Evolutionary conservation across 2,797 vertebrate genomes (phyloP), one percentile per base, ranked within the genome.

Genomic region (Hephaestus fuliginosus): DNA sequence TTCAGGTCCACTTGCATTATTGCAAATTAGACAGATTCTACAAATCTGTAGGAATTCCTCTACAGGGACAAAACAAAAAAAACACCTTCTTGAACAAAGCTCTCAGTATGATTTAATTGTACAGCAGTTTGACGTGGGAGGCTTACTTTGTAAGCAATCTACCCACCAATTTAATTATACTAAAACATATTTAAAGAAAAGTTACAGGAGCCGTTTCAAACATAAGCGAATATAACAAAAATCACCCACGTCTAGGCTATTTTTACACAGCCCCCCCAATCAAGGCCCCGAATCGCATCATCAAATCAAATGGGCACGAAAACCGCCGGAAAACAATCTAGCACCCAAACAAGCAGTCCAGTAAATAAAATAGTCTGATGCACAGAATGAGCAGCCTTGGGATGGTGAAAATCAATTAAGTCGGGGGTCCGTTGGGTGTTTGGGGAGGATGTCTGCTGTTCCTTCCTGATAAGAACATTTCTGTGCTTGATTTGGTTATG

Each of bases 381-480:
- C 84, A 87, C 22, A 22, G 63, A 89, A 82, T 70, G 83, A 86
- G 84, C 84, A 75, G 87, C 85, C 86, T 90, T 89, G 88, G 89
- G 89, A 92, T 0, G 67, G 48, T 78, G 81, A 80, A 88, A 93
- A 93, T 94, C 91, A 92, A 92, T 94, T 94, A 92, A 85, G 81
- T 79, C n/a, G 5, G 79, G 71, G 81, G 91, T 94, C 88, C 48
- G 57, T 57, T 83, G 86, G 84, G 84, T 76, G 90, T 93, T 90
- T 87, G 65, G 51, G 74, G 77, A 86, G 30, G 81, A 4, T 76
- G 90, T 89, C 78, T 90, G 87, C 94, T 94, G 94, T 91, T 94
- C 71, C 76, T 86, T 85, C 80, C 91, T 88, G 93, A 95, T 94
- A 95, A 94, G 92, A 91, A 93, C 84, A 90, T 92, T 93, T 91